A percentile compares a stretch with the other conserved stretches of the same genome.
These are phyloP conservation scores for Heterocephalus glaber DNA, from an alignment of 2,113 vertebrate genomes.

Conservation along the genomic window DNA sequence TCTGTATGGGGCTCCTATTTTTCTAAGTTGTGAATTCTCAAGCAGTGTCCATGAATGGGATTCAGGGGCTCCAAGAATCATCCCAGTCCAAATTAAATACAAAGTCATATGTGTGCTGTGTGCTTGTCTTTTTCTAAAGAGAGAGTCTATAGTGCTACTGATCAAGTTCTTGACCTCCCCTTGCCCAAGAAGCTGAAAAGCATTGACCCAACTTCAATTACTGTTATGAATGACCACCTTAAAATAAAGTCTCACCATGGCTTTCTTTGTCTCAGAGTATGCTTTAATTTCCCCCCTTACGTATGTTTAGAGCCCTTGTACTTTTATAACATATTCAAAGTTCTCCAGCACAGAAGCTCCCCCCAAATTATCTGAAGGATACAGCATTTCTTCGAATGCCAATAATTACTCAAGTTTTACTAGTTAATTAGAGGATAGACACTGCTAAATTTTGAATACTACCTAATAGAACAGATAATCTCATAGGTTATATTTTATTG, in stretches of 20 bases:
- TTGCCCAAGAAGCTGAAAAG: background rate
- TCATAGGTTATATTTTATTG: background rate
- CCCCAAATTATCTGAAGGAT: background rate
- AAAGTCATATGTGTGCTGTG: background rate
- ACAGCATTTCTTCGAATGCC: background rate
- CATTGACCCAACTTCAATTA: background rate
- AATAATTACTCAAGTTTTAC: background rate
- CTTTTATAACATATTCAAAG: background rate
- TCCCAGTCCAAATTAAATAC: background rate
- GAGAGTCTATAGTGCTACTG: background rate
- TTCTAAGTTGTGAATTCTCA: background rate
- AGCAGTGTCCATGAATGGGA: background rate
- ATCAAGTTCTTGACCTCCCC: background rate
- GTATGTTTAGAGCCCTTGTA: background rate
- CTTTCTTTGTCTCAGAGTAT: background rate
- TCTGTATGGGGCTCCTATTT: background rate
- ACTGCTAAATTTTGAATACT: background rate
- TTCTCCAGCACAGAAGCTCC: background rate
- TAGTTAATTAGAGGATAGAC: background rate
- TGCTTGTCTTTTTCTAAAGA: background rate
- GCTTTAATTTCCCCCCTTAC: background rate
- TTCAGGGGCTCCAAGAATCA: background rate
- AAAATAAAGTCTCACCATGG: background rate
- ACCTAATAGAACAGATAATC: background rate
- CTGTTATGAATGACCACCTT: background rate